Percentiles rank a stretch among this genome's conserved stretches.
Conservation (phyloP, 2,113 vertebrate species). For the Fukomys damarensis region DNA sequence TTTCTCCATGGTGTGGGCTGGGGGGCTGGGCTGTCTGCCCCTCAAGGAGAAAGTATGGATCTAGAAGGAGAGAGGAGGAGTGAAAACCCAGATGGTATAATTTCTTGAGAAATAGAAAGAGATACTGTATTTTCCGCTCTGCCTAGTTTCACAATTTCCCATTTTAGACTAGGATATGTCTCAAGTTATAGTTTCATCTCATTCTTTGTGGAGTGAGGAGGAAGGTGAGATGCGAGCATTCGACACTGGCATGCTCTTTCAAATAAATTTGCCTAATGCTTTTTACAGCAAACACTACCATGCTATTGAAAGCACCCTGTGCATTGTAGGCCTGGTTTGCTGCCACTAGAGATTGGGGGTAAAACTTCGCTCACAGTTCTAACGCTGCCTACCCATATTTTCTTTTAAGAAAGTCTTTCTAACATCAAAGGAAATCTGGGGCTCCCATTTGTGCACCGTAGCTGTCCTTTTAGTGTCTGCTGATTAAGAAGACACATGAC, state of each 20-base stretch:
- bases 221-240: slow-evolving; percentile 40
- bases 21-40: neutral
- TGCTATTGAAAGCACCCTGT: neutral
- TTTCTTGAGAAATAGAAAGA: slow-evolving; percentile 52
- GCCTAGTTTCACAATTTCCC: slow-evolving; percentile 61
- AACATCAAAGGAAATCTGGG: neutral
- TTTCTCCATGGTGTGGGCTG: neutral
- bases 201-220: slow-evolving; percentile 51
- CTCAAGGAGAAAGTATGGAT: neutral
- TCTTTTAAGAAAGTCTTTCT: neutral
- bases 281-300: slow-evolving; percentile 54
- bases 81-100: slow-evolving; percentile 51
- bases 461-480: neutral
- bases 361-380: neutral
- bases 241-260: slow-evolving; percentile 31
- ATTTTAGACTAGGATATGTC: slow-evolving; percentile 51
- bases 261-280: slow-evolving; percentile 42
- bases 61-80: neutral
- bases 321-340: neutral
- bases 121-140: slow-evolving; percentile 28
- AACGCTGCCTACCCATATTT: neutral
- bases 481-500: neutral
- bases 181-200: slow-evolving; percentile 41
- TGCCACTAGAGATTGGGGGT: neutral
- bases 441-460: fast-evolving